Evolutionary conservation across 1,140 invertebrate genomes (phyloP).

Genomic region (Drosophila lacertosa): DNA sequence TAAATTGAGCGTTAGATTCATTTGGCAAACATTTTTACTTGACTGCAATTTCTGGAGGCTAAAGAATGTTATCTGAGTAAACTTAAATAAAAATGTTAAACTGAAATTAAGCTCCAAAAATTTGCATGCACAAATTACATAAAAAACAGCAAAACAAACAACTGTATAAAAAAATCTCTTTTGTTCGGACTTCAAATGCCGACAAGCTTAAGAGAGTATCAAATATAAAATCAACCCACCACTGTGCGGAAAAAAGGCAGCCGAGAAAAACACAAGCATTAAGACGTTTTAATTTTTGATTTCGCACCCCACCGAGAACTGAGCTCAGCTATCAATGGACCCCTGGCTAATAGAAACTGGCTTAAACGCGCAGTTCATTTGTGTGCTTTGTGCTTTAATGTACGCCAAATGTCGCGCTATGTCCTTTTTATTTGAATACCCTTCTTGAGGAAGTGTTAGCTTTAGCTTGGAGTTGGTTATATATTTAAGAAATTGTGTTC

Average conservation of each 20-base stretch:
- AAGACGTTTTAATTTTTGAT: conserved; percentile 83
- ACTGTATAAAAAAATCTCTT: conserved; percentile 7
- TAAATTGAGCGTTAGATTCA: no score
- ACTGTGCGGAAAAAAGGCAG: conserved; percentile 34
- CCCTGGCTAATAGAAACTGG: conserved; percentile 8
- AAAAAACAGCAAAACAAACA: conserved; percentile 75
- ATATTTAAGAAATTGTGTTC: neutral
- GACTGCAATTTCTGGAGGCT: no score
- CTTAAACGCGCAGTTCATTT: conserved; percentile 65
- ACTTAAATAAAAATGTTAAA: no score
- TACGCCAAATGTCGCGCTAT: conserved; percentile 27
- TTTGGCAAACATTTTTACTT: no score
- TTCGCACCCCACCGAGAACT: conserved; percentile 68
- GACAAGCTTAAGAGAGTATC: conserved; percentile 5
- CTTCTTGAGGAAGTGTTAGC: neutral
- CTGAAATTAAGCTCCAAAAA: conserved; percentile 51
- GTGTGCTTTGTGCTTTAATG: conserved; percentile 50
- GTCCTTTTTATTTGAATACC: conserved; percentile 19
- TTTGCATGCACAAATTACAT: conserved; percentile 80
- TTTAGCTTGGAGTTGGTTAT: no score
- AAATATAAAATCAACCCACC: conserved; percentile 25
- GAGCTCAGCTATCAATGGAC: conserved; percentile 16
- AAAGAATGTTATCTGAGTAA: no score
- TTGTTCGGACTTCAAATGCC: neutral
- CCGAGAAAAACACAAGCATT: conserved; percentile 76